Evolutionary conservation across 2,888 invertebrate species (phyloP).

Genomic region (Ichneumoninae sp.): DNA sequence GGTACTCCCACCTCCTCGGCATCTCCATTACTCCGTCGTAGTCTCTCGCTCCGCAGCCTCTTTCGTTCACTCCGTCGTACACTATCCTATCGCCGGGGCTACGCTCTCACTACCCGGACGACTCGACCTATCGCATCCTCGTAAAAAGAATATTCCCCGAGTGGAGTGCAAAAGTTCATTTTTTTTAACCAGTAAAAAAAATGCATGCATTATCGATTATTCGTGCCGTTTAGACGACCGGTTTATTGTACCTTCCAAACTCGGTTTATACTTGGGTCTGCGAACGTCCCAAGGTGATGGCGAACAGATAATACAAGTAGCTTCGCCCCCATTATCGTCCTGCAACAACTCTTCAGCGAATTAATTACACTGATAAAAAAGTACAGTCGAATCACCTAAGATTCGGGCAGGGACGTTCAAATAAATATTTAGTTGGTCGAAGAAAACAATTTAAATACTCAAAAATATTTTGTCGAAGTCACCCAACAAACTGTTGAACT

Average conservation of each 20-base stretch:
- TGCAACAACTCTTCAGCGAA: not conserved
- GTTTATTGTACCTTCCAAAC: not conserved
- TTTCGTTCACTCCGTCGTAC: conserved; percentile 67
- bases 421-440: too few relatives aligned
- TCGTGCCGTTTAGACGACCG: not conserved
- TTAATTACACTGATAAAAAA: not conserved
- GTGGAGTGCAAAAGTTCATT: conserved; percentile 13
- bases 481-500: too few relatives aligned
- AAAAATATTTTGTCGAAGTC: too few relatives aligned
- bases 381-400: too few relatives aligned
- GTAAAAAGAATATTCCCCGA: conserved; percentile 18
- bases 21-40: conserved; percentile 62
- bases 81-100: conserved; percentile 51
- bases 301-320: too few relatives aligned
- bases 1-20: conserved; percentile 60
- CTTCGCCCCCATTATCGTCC: too few relatives aligned
- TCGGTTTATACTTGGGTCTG: not conserved
- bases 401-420: too few relatives aligned
- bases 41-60: conserved; percentile 58
- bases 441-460: too few relatives aligned
- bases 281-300: not conserved
- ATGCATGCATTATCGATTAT: conserved; percentile 22
- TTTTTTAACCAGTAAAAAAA: conserved; percentile 21
- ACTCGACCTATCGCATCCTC: conserved; percentile 30
- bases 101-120: conserved; percentile 36